phyloP scores from a whole-genome alignment of 2,888 invertebrate genomes.

The Polietes domitor region DNA sequence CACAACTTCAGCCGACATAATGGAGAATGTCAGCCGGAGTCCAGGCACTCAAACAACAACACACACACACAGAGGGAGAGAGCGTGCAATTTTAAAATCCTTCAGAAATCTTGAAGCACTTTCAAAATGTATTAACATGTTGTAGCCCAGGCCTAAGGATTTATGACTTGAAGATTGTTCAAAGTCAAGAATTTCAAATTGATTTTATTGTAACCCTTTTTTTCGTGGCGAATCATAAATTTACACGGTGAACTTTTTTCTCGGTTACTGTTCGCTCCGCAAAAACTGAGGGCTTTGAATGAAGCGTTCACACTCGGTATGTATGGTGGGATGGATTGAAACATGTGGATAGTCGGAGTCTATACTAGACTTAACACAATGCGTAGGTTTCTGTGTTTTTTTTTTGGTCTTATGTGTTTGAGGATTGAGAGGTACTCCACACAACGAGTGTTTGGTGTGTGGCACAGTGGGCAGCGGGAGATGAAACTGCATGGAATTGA shows the following conservation, averaged over 20 bases:
- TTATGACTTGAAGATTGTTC: slow-evolving; percentile 50
- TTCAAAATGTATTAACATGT: slow-evolving; percentile 50
- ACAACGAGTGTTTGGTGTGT: slow-evolving; percentile 4
- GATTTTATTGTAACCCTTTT: slow-evolving; percentile 22
- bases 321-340: neutral
- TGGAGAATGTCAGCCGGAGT: slow-evolving; percentile 52
- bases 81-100: slow-evolving; percentile 41
- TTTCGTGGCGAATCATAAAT: slow-evolving; percentile 56
- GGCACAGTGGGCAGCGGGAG: neutral
- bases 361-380: slow-evolving; percentile 21
- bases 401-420: neutral
- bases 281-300: slow-evolving; percentile 33
- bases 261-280: neutral
- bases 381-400: slow-evolving; percentile 46
- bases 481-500: too few species aligned
- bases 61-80: neutral
- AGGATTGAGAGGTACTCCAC: slow-evolving; percentile 36
- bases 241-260: slow-evolving; percentile 25
- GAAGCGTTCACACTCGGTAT: neutral
- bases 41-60: neutral
- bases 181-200: slow-evolving; percentile 45
- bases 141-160: slow-evolving; percentile 54
- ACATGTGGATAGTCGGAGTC: neutral
- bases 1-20: neutral
- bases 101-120: slow-evolving; percentile 20